A percentile compares a stretch with the other conserved stretches of the same genome.
These are phyloP conservation scores for Neotragus moschatus DNA, from an alignment of 2,113 vertebrate genomes.

Conservation along the genomic window DNA sequence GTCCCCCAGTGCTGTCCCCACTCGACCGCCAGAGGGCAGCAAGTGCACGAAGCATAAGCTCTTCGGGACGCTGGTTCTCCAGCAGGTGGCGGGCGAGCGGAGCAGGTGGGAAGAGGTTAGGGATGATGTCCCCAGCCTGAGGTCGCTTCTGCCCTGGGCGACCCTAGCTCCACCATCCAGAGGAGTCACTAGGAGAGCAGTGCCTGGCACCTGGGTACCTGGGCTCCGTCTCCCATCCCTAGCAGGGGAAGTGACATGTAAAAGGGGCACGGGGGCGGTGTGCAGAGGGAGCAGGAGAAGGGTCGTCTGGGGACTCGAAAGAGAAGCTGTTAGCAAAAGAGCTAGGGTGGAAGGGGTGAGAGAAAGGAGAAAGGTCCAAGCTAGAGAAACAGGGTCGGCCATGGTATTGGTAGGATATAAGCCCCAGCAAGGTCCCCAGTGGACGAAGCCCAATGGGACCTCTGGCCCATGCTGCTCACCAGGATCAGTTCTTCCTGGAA, in stretches of 20 bases:
- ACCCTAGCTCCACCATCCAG: not conserved
- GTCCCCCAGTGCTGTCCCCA: not conserved
- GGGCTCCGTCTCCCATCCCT: not conserved
- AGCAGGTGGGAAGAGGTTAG: not conserved
- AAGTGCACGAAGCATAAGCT: not conserved
- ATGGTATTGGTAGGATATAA: not conserved
- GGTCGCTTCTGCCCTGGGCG: not conserved
- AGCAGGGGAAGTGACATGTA: not conserved
- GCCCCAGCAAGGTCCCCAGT: not conserved
- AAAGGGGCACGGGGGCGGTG: not conserved
- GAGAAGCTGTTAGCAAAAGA: not conserved
- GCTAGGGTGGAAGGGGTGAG: not conserved
- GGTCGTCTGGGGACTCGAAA: not conserved
- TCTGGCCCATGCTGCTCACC: not conserved
- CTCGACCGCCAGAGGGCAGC: slow-evolving; percentile 66
- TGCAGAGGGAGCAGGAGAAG: not conserved
- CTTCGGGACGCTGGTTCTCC: not conserved
- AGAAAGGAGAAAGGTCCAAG: not conserved
- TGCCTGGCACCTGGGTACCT: not conserved
- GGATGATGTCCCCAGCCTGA: not conserved
- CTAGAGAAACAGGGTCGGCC: not conserved
- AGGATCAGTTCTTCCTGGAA: not conserved
- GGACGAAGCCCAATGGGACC: not conserved
- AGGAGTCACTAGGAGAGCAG: not conserved
- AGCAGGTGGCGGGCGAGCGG: slow-evolving; percentile 38